These are phyloP conservation scores for Dolichallabes microphthalmus DNA, from an alignment of 2,113 vertebrate genomes.

Conservation along the genomic window DNA sequence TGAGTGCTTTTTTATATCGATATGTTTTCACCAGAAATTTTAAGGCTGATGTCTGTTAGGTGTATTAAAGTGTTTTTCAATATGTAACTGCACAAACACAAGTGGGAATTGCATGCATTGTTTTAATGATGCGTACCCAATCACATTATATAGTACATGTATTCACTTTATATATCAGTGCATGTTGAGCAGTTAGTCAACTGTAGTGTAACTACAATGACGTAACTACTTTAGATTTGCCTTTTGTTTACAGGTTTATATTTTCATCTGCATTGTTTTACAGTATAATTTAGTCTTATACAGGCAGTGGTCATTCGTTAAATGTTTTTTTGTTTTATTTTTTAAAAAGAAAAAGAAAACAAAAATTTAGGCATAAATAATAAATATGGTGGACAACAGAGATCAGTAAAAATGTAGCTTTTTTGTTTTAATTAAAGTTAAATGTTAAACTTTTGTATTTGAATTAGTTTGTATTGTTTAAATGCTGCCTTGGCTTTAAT, in stretches of 20 bases:
- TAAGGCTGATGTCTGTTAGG: not conserved
- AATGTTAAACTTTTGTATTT: too few species aligned
- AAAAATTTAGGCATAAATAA: too few species aligned
- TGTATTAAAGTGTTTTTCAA: constrained; percentile 12
- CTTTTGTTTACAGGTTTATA: not conserved
- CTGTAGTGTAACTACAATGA: not conserved
- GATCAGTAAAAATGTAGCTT: too few species aligned
- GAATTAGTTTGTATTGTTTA: too few species aligned
- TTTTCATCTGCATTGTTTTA: not conserved
- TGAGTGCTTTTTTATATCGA: constrained; percentile 15
- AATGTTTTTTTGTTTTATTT: not conserved
- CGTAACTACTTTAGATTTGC: not conserved
- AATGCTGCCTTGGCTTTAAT: too few species aligned
- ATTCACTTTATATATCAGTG: not conserved
- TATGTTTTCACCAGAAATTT: not conserved
- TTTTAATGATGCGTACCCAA: constrained; percentile 17
- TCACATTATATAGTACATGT: not conserved
- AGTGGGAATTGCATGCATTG: constrained; percentile 20
- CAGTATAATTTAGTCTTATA: not conserved
- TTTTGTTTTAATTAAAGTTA: too few species aligned
- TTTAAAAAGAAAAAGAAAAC: not conserved
- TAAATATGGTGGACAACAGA: too few species aligned
- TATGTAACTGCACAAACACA: constrained; percentile 5
- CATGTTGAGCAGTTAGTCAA: not conserved
- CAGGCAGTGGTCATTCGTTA: not conserved